Base-by-base conservation (phyloP, 2,113 vertebrate genomes). In the Daubentonia madagascariensis region DNA sequence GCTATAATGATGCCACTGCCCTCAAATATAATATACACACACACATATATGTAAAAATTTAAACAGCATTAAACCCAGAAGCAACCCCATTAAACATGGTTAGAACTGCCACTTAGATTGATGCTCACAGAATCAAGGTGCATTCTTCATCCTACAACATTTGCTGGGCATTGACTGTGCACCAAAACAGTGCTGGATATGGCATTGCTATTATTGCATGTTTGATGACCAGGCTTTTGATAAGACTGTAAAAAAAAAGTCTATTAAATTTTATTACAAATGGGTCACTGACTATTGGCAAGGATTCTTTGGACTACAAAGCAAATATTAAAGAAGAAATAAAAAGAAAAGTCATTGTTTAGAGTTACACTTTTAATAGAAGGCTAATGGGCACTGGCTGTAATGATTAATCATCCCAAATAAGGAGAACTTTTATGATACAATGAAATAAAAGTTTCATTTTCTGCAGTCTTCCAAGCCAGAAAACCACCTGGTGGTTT, bases 301-400 rank as follows among this genome's bases (percentile, higher is more conserved):
- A 52, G 14, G 25, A 89, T 63, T 48, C 30, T 79, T 84, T 86
- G 54, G 6, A 91, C 65, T 94, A 68, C 48, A 87, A 90, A 92
- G 57, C 91, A 96, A 94, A 95, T 50, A 50, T 25, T 81, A 28
- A 35, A 83, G 32, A 93, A 91, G 16, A 94, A 48, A 79, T 78
- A 50, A 85, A 78, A 68, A 70, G 25, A 61, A 85, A 88, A 75
- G 1, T n/a, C 43, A 72, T 85, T 17, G 70, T 76, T 95, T 68
- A 79, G 18, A 85, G 35, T 84, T 83, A 88, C 16, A n/a, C 28
- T 57, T 92, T 76, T 48, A 84, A 90, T 88, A 80, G 86, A 96
- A 93, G 5, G 16, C 68, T 50, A 59, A 40, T n/a, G 16, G 8
- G 48, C 63, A 84, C 52, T 81, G 57, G 11, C 22, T 91, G 1